Conservation (phyloP, 2,888 invertebrate genomes). For the Ectemnius continuus region DNA sequence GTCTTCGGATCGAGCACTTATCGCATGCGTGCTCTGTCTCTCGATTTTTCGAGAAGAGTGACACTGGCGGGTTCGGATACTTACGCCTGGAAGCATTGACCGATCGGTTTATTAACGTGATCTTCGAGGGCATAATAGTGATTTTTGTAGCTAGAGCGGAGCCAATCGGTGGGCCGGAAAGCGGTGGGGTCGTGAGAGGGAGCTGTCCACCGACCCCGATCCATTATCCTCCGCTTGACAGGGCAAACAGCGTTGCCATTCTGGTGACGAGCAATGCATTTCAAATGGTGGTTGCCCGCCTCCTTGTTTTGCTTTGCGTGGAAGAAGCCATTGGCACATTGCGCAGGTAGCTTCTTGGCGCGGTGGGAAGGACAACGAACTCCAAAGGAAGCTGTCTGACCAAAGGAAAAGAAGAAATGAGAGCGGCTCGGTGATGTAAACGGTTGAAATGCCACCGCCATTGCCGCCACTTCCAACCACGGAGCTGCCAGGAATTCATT, state of each 20-base stretch:
- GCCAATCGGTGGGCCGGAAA: constrained; percentile 10
- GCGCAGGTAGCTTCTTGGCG: too few relatives aligned
- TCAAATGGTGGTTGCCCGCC: constrained; percentile 67
- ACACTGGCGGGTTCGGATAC: constrained; percentile 40
- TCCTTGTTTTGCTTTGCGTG: neutral
- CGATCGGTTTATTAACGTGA: constrained; percentile 71
- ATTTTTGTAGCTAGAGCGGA: constrained; percentile 53
- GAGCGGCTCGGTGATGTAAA: constrained; percentile 44
- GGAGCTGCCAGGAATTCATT: constrained; percentile 55
- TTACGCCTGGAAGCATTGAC: constrained; percentile 63
- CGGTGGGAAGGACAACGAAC: too few relatives aligned
- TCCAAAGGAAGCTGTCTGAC: neutral
- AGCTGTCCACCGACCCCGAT: constrained; percentile 64
- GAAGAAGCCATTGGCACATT: neutral
- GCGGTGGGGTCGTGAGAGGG: constrained; percentile 22
- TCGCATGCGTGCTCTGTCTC: too few relatives aligned
- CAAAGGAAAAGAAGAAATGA: constrained; percentile 6
- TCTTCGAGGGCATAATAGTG: constrained; percentile 56
- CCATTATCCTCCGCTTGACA: constrained; percentile 73
- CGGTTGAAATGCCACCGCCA: constrained; percentile 19
- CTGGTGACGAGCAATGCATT: constrained; percentile 73
- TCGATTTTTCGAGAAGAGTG: neutral
- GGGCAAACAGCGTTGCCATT: constrained; percentile 69
- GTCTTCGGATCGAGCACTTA: too few relatives aligned
- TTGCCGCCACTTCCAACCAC: constrained; percentile 22